Base-by-base conservation (phyloP, 2,797 vertebrate species). In the Amniataba percoides region DNA sequence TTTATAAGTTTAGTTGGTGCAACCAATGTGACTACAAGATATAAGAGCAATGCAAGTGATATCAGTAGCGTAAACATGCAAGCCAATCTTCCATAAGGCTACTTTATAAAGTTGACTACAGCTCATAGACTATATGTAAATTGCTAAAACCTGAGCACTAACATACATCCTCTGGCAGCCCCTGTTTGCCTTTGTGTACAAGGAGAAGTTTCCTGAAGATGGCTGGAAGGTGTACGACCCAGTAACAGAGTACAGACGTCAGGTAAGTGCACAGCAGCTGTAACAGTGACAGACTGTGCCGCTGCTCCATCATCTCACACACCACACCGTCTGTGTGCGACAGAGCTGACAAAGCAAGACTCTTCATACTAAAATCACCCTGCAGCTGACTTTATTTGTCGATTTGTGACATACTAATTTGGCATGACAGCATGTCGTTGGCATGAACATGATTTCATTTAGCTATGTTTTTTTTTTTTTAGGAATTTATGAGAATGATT, bases 211-310 rank as follows among this genome's bases (percentile, higher is more conserved):
- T 94, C 93, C 97, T 77, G 86, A 93, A 76, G 97, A 98, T 31
- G 98, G 97, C 72, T 99, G 98, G 98, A 99, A 98, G 92, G 96
- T 98, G 16, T 99, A 98, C 49, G 98, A 99, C 71, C 94, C 98
- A 3, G 71, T 94, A 27, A 87, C 95, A 15, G 98, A 99, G 89
- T 99, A 98, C 90, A 97, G 96, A 82, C 97, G 97, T 82, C 97
- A 97, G 97, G 98, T 99, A 92, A 91, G 80, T 0, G 18, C 36
- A 21, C 25, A 27, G n/a, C 21, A 15, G 5, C 58, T 6, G 14
- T 10, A n/a, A 58, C 42, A 56, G 40, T 42, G 10, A 43, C 19
- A 9, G 3, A 21, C 39, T 10, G 3, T 6, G 13, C n/a, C 13
- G n/a, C 48, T 49, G 48, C 21, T 21, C n/a, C 1, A 49, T 7